phyloP scores from a whole-genome alignment of 2,113 vertebrate species.

The Salminus brasiliensis region DNA sequence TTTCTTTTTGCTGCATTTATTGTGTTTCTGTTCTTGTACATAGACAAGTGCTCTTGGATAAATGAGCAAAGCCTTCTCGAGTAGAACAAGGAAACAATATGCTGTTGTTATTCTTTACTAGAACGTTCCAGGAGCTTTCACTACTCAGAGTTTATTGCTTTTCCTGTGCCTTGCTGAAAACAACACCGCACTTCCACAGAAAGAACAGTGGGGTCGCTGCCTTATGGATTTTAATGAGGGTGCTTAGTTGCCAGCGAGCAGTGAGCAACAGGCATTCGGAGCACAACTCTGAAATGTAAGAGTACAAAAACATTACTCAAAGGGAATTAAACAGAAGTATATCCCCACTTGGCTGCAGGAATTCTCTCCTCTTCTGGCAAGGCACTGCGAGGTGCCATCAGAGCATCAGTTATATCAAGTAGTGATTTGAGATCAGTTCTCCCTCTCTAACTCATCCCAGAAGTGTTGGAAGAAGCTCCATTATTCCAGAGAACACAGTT shows the following conservation, averaged over 20 bases:
- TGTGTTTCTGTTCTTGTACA: not conserved
- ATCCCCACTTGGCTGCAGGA: too few relatives aligned
- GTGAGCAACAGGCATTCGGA: not conserved
- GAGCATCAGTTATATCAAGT: too few relatives aligned
- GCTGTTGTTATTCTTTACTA: not conserved
- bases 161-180: not conserved
- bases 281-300: not conserved
- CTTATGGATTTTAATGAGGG: too few relatives aligned
- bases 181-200: not conserved
- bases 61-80: not conserved
- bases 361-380: too few relatives aligned
- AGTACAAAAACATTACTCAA: not conserved
- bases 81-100: not conserved
- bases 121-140: not conserved
- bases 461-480: too few relatives aligned
- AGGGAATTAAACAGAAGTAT: too few relatives aligned
- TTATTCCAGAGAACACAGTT: too few relatives aligned
- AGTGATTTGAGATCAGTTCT: too few relatives aligned
- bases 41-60: not conserved
- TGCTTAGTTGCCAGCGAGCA: too few relatives aligned
- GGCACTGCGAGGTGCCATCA: too few relatives aligned
- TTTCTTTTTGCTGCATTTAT: not conserved
- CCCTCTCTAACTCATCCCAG: too few relatives aligned
- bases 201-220: too few relatives aligned
- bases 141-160: not conserved